Conservation (phyloP, 2,797 vertebrate species). For the Labroides dimidiatus region DNA sequence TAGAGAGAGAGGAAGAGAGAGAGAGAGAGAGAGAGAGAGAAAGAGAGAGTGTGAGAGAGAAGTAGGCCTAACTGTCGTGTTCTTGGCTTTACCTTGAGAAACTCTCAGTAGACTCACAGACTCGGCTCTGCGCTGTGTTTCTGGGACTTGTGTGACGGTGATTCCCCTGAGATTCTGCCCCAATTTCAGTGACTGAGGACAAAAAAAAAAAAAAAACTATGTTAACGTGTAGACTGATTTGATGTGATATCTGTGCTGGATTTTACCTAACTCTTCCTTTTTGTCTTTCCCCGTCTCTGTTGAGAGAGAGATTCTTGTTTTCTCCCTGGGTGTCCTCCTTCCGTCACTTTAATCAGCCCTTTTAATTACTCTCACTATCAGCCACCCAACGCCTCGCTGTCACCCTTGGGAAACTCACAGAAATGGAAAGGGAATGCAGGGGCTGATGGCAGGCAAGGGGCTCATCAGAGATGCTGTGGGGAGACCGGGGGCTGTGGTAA, state of each 20-base stretch:
- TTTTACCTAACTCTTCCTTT: constrained; percentile 8
- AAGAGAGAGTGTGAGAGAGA: constrained; percentile 3
- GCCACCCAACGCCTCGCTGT: constrained; percentile 59
- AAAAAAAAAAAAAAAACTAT: constrained; percentile 36
- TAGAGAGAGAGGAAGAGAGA: constrained; percentile 1
- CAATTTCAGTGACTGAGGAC: constrained; percentile 45
- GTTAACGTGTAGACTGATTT: constrained; percentile 53
- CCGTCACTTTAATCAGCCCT: constrained; percentile 79
- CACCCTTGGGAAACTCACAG: constrained; percentile 67
- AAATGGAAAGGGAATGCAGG: constrained; percentile 36
- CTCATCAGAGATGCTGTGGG: constrained; percentile 51
- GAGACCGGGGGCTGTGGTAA: constrained; percentile 38
- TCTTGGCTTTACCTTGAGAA: constrained; percentile 41
- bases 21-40: constrained; percentile 5
- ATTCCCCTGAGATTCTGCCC: constrained; percentile 47
- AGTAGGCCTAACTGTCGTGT: constrained; percentile 6
- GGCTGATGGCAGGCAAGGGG: constrained; percentile 50
- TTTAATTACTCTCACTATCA: constrained; percentile 79
- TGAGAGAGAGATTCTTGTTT: constrained; percentile 47
- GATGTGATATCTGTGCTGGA: constrained; percentile 33
- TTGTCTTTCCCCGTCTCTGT: constrained; percentile 1
- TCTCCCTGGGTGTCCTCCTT: constrained; percentile 70
- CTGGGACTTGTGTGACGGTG: constrained; percentile 40
- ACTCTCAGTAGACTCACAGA: constrained; percentile 24
- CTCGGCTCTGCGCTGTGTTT: constrained; percentile 28